A percentile compares a stretch with the other conserved stretches of the same genome.
These are phyloP conservation scores for Xenopus borealis DNA, from an alignment of 2,113 vertebrate species.

Conservation along the genomic window DNA sequence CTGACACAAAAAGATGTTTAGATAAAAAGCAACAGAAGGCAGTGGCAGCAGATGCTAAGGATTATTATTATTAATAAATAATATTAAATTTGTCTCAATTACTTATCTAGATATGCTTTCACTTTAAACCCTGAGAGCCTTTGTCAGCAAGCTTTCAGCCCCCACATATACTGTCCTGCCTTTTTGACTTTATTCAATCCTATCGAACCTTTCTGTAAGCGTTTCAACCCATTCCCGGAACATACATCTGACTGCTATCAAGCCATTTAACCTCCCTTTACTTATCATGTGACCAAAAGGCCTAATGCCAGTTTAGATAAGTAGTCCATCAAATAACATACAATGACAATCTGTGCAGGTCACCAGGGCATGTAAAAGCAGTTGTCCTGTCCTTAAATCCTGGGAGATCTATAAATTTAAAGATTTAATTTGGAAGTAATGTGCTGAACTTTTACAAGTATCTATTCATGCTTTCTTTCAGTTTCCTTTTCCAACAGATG, in stretches of 20 bases:
- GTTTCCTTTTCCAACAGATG: too few species aligned
- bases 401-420: too few species aligned
- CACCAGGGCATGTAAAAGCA: slow-evolving; percentile 19
- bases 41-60: too few species aligned
- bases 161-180: background rate
- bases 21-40: too few species aligned
- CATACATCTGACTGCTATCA: background rate
- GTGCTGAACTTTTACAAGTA: too few species aligned
- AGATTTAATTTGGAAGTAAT: too few species aligned
- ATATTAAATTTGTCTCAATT: too few species aligned
- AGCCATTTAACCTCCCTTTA: slow-evolving; percentile 22
- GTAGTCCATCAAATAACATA: slow-evolving; percentile 27
- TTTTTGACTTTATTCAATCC: slow-evolving; percentile 7
- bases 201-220: slow-evolving; percentile 38
- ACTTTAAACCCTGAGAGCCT: too few species aligned
- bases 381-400: background rate
- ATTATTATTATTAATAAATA: too few species aligned
- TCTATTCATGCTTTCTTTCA: too few species aligned
- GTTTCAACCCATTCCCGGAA: slow-evolving; percentile 40
- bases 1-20: too few species aligned
- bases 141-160: background rate
- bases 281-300: slow-evolving; percentile 1
- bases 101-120: too few species aligned
- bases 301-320: slow-evolving; percentile 6
- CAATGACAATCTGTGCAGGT: slow-evolving; percentile 29